Evolutionary conservation across 2,113 vertebrate species (phyloP).

Genomic region (Chlorodrepanis virens): DNA sequence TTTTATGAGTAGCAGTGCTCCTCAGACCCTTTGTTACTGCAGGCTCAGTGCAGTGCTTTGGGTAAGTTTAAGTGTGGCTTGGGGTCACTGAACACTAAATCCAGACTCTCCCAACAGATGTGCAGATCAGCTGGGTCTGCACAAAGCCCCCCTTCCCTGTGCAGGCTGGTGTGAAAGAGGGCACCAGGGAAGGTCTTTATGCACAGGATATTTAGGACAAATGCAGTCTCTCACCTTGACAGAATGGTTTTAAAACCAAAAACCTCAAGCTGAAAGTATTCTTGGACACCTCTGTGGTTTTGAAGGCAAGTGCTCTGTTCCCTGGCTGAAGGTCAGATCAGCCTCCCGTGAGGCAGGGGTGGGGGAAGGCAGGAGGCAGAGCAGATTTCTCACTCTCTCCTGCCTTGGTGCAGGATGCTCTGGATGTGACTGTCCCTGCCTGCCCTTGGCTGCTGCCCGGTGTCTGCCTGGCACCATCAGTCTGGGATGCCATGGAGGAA

Average conservation of each 20-base stretch:
- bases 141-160: not conserved
- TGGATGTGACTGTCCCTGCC: not conserved
- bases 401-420: not conserved
- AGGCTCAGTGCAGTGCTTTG: not conserved
- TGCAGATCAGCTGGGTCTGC: not conserved
- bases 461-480: slow-evolving; percentile 1
- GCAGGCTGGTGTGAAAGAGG: not conserved
- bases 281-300: not conserved
- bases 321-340: not conserved
- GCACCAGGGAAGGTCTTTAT: not conserved
- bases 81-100: not conserved
- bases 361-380: not conserved
- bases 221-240: not conserved
- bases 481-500: not conserved
- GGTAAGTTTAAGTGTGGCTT: not conserved
- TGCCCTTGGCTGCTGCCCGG: not conserved
- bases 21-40: not conserved
- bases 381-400: not conserved
- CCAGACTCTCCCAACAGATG: not conserved
- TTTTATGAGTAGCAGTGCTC: not conserved
- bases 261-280: accelerated
- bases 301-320: not conserved
- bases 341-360: not conserved
- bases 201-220: not conserved
- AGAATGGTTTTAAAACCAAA: not conserved